Conservation (phyloP, 2,113 vertebrate species). For the Thamnaconus septentrionalis region DNA sequence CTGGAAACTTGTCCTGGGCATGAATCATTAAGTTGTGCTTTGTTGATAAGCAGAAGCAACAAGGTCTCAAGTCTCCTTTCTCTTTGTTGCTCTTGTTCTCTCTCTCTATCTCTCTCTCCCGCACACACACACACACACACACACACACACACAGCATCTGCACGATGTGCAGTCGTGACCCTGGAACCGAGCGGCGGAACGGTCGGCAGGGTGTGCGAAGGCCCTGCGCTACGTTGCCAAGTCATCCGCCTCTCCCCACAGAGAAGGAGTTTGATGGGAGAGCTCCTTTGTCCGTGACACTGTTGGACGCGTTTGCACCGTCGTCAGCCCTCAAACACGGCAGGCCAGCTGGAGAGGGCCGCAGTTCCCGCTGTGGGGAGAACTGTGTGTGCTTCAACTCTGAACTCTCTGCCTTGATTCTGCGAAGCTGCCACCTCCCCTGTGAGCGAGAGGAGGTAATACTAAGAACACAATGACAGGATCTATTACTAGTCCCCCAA, state of each 20-base stretch:
- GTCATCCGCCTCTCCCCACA: constrained; percentile 39
- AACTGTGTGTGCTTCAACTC: constrained; percentile 41
- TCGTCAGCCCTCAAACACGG: constrained; percentile 52
- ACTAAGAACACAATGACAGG: constrained; percentile 8
- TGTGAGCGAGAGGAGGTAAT: constrained; percentile 20
- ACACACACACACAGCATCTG: constrained; percentile 32
- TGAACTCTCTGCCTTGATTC: constrained; percentile 42
- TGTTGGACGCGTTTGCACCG: constrained; percentile 48
- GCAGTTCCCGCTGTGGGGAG: constrained; percentile 48
- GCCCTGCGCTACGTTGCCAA: constrained; percentile 48
- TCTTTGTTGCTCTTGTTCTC: too few relatives aligned
- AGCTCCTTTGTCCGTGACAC: constrained; percentile 54
- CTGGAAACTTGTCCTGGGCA: background rate
- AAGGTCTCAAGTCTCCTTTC: background rate
- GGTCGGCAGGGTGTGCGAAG: constrained; percentile 51
- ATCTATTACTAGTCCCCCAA: constrained; percentile 4
- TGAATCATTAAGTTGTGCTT: constrained; percentile 26
- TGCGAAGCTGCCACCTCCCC: constrained; percentile 33
- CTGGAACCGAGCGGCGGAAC: constrained; percentile 33
- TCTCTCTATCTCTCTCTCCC: background rate
- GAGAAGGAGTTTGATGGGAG: constrained; percentile 43
- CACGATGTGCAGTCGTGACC: constrained; percentile 38
- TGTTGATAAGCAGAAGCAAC: constrained; percentile 52
- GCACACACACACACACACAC: constrained; percentile 12
- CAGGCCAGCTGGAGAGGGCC: constrained; percentile 61